Evolutionary conservation across 2,797 vertebrate genomes (phyloP).

Genomic region (Toxotes lorentzi): DNA sequence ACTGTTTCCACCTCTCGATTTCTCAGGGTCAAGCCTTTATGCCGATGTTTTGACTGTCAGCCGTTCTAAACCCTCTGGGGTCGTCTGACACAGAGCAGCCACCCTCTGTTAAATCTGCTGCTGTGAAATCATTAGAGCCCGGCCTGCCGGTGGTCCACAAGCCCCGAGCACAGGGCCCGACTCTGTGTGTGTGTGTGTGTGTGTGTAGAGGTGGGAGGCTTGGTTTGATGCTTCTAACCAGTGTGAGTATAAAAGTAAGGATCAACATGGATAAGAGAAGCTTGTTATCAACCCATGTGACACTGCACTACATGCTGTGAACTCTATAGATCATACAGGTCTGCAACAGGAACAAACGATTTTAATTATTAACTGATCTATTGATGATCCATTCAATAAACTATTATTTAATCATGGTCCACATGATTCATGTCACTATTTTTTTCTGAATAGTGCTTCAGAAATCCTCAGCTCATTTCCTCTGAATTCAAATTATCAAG

Average conservation of each 20-base stretch:
- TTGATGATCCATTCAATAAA: not conserved
- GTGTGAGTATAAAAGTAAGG: slow-evolving; percentile 6
- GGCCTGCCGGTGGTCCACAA: slow-evolving; percentile 70
- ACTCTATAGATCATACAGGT: not conserved
- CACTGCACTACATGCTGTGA: not conserved
- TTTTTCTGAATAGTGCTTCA: not conserved
- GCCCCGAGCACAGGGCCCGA: slow-evolving; percentile 13
- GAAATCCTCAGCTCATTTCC: no score
- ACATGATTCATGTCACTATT: not conserved
- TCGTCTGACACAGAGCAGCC: slow-evolving; percentile 77
- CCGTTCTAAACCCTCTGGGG: slow-evolving; percentile 56
- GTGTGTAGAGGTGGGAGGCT: slow-evolving; percentile 4
- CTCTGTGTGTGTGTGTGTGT: slow-evolving; percentile 43
- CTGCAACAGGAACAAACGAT: not conserved
- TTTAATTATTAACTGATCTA: not conserved
- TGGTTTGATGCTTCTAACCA: slow-evolving; percentile 23
- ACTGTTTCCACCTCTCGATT: slow-evolving; percentile 48
- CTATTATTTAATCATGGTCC: not conserved
- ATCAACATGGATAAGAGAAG: slow-evolving; percentile 17
- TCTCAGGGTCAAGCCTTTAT: slow-evolving; percentile 68
- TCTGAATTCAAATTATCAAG: no score
- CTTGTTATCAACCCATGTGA: not conserved
- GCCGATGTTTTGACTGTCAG: slow-evolving; percentile 76
- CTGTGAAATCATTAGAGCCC: slow-evolving; percentile 78
- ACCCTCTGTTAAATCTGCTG: slow-evolving; percentile 73